Conservation (phyloP, 2,113 vertebrate species). For the Scalopus aquaticus region DNA sequence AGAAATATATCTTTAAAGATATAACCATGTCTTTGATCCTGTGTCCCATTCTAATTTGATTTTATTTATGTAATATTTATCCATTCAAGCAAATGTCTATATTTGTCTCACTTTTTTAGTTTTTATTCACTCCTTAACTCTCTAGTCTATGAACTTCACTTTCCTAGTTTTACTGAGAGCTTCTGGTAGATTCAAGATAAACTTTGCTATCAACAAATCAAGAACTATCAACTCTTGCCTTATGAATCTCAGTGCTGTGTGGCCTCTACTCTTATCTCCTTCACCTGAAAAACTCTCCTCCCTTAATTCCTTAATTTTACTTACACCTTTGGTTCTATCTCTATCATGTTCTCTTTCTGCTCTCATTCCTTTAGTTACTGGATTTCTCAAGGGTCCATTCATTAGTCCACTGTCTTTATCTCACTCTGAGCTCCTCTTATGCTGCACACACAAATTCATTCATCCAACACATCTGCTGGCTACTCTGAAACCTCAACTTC, state of each 20-base stretch:
- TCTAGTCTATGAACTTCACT: background rate
- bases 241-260: background rate
- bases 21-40: background rate
- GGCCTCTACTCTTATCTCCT: background rate
- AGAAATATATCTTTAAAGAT: background rate
- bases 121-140: background rate
- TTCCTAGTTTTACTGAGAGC: background rate
- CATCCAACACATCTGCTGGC: background rate
- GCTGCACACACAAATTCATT: background rate
- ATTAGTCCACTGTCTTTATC: background rate
- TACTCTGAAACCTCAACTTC: background rate
- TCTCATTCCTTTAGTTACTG: background rate
- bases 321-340: background rate
- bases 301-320: background rate
- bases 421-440: background rate
- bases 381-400: background rate
- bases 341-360: background rate
- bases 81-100: background rate
- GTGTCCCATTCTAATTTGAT: background rate
- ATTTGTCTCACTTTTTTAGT: background rate
- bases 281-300: background rate
- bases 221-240: background rate
- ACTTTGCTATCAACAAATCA: background rate
- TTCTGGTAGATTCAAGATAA: background rate
- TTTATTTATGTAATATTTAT: conserved; percentile 22